Conservation (phyloP, 2,888 invertebrate species). For the Athetis lepigone region DNA sequence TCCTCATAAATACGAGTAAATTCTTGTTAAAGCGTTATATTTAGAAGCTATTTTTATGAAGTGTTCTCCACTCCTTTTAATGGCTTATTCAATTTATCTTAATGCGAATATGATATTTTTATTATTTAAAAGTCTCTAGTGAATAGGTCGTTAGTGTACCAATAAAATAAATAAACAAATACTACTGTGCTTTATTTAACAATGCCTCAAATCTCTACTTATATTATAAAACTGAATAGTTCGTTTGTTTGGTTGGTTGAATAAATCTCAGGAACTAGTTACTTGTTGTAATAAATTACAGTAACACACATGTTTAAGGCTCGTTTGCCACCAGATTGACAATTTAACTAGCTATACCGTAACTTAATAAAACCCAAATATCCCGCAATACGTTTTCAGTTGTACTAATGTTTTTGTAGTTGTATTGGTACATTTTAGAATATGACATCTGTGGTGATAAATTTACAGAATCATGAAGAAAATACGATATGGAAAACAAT, state of each 20-base stretch:
- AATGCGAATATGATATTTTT: too few species aligned
- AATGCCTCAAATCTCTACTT: constrained; percentile 9
- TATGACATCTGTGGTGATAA: not conserved
- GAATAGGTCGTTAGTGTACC: too few species aligned
- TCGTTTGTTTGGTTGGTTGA: too few species aligned
- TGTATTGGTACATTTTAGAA: constrained; percentile 37
- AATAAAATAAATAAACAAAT: too few species aligned
- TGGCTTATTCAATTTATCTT: too few species aligned
- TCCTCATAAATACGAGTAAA: too few species aligned
- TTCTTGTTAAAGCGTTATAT: too few species aligned
- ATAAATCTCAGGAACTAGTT: too few species aligned
- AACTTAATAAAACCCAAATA: constrained; percentile 38
- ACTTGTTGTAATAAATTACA: constrained; percentile 1
- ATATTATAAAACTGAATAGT: too few species aligned
- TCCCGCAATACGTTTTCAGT: constrained; percentile 13
- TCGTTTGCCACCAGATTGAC: constrained; percentile 28
- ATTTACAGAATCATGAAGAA: not conserved
- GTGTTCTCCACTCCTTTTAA: too few species aligned
- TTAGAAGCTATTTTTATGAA: too few species aligned
- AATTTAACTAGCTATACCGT: constrained; percentile 23
- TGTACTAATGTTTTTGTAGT: constrained; percentile 26
- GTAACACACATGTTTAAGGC: constrained; percentile 13
- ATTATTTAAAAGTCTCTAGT: too few species aligned
- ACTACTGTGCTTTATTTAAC: constrained; percentile 6
- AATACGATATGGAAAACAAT: not conserved